Evolutionary conservation across 1,140 invertebrate genomes (phyloP).

Genomic region (Bombyx mandarina): DNA sequence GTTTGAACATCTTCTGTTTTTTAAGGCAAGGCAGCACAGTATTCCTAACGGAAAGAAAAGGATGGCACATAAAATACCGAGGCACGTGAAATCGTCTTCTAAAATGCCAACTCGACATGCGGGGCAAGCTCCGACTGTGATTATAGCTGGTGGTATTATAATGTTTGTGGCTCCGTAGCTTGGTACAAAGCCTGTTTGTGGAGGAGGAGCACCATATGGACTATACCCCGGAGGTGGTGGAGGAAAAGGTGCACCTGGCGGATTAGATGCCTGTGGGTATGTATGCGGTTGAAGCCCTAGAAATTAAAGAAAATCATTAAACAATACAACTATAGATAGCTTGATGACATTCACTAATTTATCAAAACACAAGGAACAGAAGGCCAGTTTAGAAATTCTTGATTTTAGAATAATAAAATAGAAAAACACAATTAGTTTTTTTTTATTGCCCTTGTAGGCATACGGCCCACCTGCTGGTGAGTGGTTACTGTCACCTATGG

Average conservation of each 20-base stretch:
- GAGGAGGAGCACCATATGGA: conserved; percentile 32
- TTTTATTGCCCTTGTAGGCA: no score
- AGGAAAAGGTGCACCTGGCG: conserved; percentile 29
- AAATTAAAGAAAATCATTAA: conserved; percentile 5
- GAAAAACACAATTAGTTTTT: no score
- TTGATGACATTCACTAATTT: no score
- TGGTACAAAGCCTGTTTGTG: conserved; percentile 39
- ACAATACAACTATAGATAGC: no score
- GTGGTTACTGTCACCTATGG: no score
- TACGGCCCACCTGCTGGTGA: no score
- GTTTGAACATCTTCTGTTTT: conserved; percentile 85
- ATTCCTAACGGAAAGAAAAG: conserved; percentile 89
- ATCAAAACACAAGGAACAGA: no score
- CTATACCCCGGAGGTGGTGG: conserved; percentile 53
- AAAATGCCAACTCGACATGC: conserved; percentile 86
- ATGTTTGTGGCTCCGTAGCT: conserved; percentile 71
- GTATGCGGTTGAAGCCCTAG: conserved; percentile 19
- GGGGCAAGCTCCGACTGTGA: conserved; percentile 82
- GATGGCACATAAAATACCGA: conserved; percentile 87
- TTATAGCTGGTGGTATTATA: conserved; percentile 59
- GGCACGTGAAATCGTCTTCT: conserved; percentile 87
- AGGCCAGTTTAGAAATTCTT: no score
- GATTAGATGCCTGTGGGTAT: conserved; percentile 18
- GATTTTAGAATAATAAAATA: no score
- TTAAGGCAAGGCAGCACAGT: conserved; percentile 83